Percentiles rank a stretch among this genome's conserved stretches.
Conservation (phyloP, 2,797 vertebrate genomes). For the Microchirus variegatus region DNA sequence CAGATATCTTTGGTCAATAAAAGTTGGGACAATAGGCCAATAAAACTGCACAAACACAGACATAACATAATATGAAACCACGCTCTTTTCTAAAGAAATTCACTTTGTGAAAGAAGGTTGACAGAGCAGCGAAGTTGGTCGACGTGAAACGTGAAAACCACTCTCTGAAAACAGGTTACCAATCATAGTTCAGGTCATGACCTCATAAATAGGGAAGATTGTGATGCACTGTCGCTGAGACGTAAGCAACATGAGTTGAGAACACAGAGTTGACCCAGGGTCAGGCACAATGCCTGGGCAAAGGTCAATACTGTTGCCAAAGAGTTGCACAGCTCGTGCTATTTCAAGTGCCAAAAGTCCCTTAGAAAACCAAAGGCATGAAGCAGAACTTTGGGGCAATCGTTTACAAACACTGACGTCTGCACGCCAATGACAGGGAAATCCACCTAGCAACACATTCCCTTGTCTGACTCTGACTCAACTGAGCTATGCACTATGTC, state of each 20-base stretch:
- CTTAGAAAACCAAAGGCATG: slow-evolving; percentile 14
- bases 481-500: neutral
- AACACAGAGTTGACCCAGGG: neutral
- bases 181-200: neutral
- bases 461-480: slow-evolving; percentile 9
- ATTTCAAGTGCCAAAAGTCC: slow-evolving; percentile 50
- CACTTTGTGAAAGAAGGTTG: neutral
- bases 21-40: neutral
- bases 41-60: slow-evolving; percentile 14
- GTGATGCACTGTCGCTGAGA: neutral
- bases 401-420: slow-evolving; percentile 40
- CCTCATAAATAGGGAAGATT: neutral
- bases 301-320: slow-evolving; percentile 29
- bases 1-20: neutral
- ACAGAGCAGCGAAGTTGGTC: neutral
- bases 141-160: neutral
- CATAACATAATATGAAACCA: neutral
- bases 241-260: slow-evolving; percentile 1
- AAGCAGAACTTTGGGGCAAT: slow-evolving; percentile 6
- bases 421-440: slow-evolving; percentile 15
- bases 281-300: slow-evolving; percentile 15
- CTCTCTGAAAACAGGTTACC: neutral
- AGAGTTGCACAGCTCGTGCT: slow-evolving; percentile 19
- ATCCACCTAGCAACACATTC: slow-evolving; percentile 24
- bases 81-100: neutral